These are phyloP conservation scores for Trisateles emortualis DNA, from an alignment of 2,888 invertebrate species.

Conservation along the genomic window DNA sequence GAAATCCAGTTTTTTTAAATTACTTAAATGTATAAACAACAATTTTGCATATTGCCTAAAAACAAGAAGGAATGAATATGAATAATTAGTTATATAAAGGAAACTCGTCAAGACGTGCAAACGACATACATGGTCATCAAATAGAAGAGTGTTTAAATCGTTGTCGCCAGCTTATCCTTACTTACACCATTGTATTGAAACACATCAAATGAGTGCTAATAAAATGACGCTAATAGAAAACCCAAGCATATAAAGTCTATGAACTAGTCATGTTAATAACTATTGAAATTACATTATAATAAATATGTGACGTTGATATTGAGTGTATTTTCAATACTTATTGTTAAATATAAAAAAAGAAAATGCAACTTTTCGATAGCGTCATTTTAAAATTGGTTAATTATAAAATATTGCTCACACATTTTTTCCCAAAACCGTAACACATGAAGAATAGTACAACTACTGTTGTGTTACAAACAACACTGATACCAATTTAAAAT, in stretches of 20 bases:
- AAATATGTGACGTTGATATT: slow-evolving; percentile 38
- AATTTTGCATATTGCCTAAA: slow-evolving; percentile 71
- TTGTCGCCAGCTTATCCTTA: slow-evolving; percentile 44
- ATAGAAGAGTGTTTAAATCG: slow-evolving; percentile 38
- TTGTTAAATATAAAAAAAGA: slow-evolving; percentile 22
- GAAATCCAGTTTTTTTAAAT: slow-evolving; percentile 35
- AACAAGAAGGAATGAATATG: slow-evolving; percentile 80
- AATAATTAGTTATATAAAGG: slow-evolving; percentile 60
- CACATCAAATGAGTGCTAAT: slow-evolving; percentile 23
- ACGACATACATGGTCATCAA: slow-evolving; percentile 33
- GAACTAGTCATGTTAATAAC: slow-evolving; percentile 21
- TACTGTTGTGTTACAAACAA: slow-evolving; percentile 55
- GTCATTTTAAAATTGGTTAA: slow-evolving; percentile 36
- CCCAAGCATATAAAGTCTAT: slow-evolving; percentile 13
- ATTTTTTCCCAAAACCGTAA: slow-evolving; percentile 52
- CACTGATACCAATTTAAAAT: slow-evolving; percentile 11
- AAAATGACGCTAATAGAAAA: slow-evolving; percentile 44
- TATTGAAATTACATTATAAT: slow-evolving; percentile 42
- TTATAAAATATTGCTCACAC: slow-evolving; percentile 40
- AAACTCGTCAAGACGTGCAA: slow-evolving; percentile 52
- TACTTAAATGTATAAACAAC: slow-evolving; percentile 61
- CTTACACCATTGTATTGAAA: slow-evolving; percentile 49
- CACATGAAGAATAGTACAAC: slow-evolving; percentile 40
- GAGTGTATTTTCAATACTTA: slow-evolving; percentile 41
- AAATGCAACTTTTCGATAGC: slow-evolving; percentile 29